Base-by-base conservation (phyloP, 2,888 invertebrate species). In the Heliconius ismenius region DNA sequence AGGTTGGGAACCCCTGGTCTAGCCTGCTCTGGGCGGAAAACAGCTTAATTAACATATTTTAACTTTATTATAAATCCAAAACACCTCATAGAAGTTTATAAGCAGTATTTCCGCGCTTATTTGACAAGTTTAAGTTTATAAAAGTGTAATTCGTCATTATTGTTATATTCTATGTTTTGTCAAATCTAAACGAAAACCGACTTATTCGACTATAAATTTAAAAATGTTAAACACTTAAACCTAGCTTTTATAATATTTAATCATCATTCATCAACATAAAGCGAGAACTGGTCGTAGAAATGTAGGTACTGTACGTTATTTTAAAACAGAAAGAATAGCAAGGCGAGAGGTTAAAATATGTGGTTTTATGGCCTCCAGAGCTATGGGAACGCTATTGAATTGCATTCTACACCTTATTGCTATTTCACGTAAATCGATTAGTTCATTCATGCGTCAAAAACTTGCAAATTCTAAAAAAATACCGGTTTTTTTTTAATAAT, bases 401-500 rank as follows among this genome's bases (percentile, higher is more conserved):
- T 73, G 73, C 73, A 73, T 73, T 73, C 73, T 73, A 73, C 73
- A 73, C 62, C 70, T 60, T 43, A 73, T 62, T 73, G 39, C 39
- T 63, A 62, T 73, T 62, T 73, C 26, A 58, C 70, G 70, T 64
- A 64, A 76, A 76, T 64, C 76, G 24, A 76, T 76, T 76, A 72
- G 39, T 73, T 73, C 73, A 63, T 63, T 73, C 73, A 73, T 73
- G 73, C 73, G 73, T 73, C 63, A 43, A 73, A 26, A 73, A 43
- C 26, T 73, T 63, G 73, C 73, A 43, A 73, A 63, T 73, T 43
- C 32, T 21, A 39, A 73, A 73, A 63, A 63, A 32, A 49, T 21
- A 73, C 77, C 65, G 72, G 75, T 78, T 78, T 67, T 26, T n/a
- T 54, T 58, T 49, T 75, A 72, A 67, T 67, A 73, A 73, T 67